Conservation (phyloP, 2,797 vertebrate species). For the Aldrovandia affinis region DNA sequence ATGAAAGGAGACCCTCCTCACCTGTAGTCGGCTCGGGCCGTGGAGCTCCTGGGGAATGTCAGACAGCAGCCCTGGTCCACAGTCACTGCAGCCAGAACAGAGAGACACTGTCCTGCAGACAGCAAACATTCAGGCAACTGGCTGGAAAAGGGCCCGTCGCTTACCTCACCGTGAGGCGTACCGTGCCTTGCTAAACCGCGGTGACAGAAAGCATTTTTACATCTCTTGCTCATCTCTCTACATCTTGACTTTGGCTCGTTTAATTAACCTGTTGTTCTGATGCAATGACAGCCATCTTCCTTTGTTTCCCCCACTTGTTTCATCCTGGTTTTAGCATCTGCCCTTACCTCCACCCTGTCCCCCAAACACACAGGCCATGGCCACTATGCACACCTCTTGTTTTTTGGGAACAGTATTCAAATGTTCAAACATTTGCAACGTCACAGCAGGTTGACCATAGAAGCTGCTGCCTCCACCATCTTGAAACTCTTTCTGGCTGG, state of each 20-base stretch:
- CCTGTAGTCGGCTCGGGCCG: not conserved
- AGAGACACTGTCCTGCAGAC: not conserved
- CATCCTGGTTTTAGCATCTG: not conserved
- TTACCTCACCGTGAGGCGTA: not conserved
- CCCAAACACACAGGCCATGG: not conserved
- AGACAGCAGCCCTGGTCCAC: not conserved
- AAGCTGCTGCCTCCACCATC: not conserved
- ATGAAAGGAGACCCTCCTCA: slow-evolving; percentile 22
- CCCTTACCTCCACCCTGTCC: not conserved
- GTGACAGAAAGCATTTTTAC: not conserved
- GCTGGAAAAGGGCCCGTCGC: not conserved
- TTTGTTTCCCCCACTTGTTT: not conserved
- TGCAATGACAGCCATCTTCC: no score
- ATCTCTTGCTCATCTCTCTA: not conserved
- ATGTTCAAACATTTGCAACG: no score
- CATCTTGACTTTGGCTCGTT: not conserved
- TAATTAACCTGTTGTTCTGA: no score
- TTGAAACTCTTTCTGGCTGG: not conserved
- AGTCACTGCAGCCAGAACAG: not conserved
- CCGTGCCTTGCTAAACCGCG: not conserved
- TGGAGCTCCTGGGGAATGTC: no score
- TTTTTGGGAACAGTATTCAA: no score
- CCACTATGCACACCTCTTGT: not conserved
- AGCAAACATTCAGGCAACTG: not conserved
- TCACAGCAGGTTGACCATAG: no score